Base-by-base conservation (phyloP, 2,113 vertebrate species). In the Macquaria ambigua region DNA sequence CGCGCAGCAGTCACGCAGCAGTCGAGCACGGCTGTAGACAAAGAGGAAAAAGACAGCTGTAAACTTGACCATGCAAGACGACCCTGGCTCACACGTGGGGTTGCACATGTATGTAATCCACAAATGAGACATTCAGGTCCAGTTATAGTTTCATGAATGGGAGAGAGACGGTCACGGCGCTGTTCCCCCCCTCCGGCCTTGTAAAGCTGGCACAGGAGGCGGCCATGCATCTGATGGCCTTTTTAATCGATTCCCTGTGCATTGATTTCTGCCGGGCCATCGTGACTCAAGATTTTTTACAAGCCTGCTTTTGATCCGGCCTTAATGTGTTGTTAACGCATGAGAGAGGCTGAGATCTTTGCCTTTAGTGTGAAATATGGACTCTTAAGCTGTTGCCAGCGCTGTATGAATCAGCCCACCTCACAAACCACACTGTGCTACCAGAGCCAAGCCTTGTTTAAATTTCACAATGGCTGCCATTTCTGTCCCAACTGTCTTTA, bases 401-500 rank as follows among this genome's bases (percentile, higher is more conserved):
- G 21, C 8, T 58, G 6, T 61, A 61, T 4, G 71, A 72, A 79
- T 2, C 52, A 39, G 74, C n/a, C 52, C 34, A 16, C 75, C 46
- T 79, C 72, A 28, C 52, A 62, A 53, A 79, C 58, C 58, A 4
- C 74, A 10, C 62, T 0, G 39, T 11, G 34, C 6, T 20, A 2
- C 8, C 0, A 39, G 31, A 58, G 71, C 71, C 59, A 76, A 12
- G 1, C 39, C 72, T 69, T n/a, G 69, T 85, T 87, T 77, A 37
- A 68, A 68, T 77, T 87, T 85, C 86, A 91, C 87, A 74, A 74
- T 82, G 76, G 55, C 78, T 71, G 77, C 73, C 50, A 59, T 86
- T 88, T 81, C 69, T 74, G 43, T 78, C 70, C 20, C 74, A 68
- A 55, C 73, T 81, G 86, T 85, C 81, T 86, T 67, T 83, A 83